Evolutionary conservation across 2,888 invertebrate genomes (phyloP).

Genomic region (Sturmia bella): DNA sequence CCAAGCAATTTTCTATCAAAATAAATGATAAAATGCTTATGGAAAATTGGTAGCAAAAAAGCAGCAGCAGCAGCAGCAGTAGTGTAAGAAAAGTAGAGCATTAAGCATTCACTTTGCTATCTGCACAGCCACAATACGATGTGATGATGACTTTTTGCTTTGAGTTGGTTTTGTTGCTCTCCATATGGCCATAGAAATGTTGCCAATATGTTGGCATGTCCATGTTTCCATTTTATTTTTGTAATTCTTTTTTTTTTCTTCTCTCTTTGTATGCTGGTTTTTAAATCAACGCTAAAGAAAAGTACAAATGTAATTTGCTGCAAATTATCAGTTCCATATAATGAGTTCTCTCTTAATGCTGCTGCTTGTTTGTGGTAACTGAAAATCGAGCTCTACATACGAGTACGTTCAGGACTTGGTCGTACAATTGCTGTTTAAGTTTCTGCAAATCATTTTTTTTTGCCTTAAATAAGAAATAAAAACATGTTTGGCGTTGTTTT

Average conservation of each 20-base stretch:
- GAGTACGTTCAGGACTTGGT: not conserved
- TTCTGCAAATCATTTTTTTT: slow-evolving; percentile 9
- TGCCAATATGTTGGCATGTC: slow-evolving; percentile 51
- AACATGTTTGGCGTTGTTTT: not conserved
- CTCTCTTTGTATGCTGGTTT: slow-evolving; percentile 29
- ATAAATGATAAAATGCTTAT: slow-evolving; percentile 52
- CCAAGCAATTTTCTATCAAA: slow-evolving; percentile 62
- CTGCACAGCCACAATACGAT: slow-evolving; percentile 21
- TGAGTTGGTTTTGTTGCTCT: slow-evolving; percentile 38
- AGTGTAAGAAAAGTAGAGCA: slow-evolving; percentile 58
- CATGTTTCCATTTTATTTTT: slow-evolving; percentile 18
- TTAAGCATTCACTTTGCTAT: slow-evolving; percentile 58
- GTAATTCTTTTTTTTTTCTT: not conserved
- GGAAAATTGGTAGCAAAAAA: slow-evolving; percentile 30
- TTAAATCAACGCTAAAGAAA: slow-evolving; percentile 48
- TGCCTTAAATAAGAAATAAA: slow-evolving; percentile 29
- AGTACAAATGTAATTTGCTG: slow-evolving; percentile 63
- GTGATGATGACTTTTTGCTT: slow-evolving; percentile 40
- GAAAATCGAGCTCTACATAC: slow-evolving; percentile 15
- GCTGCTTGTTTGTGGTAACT: slow-evolving; percentile 39
- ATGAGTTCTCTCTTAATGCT: slow-evolving; percentile 53
- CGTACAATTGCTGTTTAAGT: not conserved
- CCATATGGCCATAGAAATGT: slow-evolving; percentile 58
- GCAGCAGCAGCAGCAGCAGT: not conserved
- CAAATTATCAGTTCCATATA: slow-evolving; percentile 67